Evolutionary conservation across 2,888 invertebrate species (phyloP).

Genomic region (Cantharis lateralis): DNA sequence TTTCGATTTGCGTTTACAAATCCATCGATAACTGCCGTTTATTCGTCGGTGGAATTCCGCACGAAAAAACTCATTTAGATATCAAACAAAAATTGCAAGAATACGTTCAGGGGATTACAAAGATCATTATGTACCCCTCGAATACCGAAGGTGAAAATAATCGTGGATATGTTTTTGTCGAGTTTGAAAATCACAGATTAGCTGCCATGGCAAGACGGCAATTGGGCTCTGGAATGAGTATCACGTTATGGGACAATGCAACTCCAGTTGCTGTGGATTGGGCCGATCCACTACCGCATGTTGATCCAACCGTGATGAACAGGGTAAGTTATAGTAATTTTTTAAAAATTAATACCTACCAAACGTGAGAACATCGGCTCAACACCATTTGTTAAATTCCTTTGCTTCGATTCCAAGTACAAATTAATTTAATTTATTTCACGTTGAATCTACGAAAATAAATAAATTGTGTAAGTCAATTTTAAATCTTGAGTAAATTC

Average conservation of each 20-base stretch:
- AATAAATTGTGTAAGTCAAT: not conserved
- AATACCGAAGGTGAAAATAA: slow-evolving; percentile 41
- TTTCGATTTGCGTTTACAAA: slow-evolving; percentile 73
- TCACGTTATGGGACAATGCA: not conserved
- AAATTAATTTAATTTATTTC: not conserved
- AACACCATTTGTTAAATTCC: not conserved
- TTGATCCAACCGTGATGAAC: slow-evolving; percentile 74
- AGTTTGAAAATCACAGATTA: not conserved
- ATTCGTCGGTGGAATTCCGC: slow-evolving; percentile 42
- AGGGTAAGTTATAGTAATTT: slow-evolving; percentile 55
- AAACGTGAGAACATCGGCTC: not conserved
- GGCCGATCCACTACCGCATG: slow-evolving; percentile 81
- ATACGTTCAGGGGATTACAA: not conserved
- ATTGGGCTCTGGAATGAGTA: not conserved
- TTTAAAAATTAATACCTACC: not conserved
- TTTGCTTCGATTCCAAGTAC: not conserved
- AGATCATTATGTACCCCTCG: slow-evolving; percentile 1
- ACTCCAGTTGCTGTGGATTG: slow-evolving; percentile 73
- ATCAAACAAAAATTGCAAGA: not conserved
- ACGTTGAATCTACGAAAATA: not conserved
- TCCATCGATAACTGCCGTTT: slow-evolving; percentile 83
- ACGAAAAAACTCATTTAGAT: not conserved
- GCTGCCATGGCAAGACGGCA: slow-evolving; percentile 2
- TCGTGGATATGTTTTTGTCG: not conserved
- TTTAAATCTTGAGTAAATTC: not conserved